These are phyloP conservation scores for Macroramphosus scolopax DNA, from an alignment of 2,797 vertebrate genomes.

Conservation along the genomic window DNA sequence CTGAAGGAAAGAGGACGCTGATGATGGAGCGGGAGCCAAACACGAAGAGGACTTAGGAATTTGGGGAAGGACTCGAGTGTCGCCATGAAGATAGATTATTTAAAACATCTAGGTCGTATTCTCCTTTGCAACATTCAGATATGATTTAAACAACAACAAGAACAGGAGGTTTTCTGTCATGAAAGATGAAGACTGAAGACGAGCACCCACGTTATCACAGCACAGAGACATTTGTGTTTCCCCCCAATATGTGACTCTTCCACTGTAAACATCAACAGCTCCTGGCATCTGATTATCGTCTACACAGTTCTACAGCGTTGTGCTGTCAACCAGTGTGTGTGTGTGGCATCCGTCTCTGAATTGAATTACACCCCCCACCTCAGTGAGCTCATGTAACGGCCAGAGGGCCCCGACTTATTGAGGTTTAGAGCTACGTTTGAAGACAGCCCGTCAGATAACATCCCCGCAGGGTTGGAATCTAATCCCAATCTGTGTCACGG, in stretches of 20 bases:
- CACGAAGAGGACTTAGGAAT: too few species aligned
- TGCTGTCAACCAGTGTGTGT: slow-evolving; percentile 19
- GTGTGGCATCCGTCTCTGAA: slow-evolving; percentile 24
- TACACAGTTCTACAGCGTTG: slow-evolving; percentile 2
- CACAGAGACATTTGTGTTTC: too few species aligned
- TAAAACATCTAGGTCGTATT: too few species aligned
- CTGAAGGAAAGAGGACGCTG: slow-evolving; percentile 64
- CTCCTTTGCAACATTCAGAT: too few species aligned
- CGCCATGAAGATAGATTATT: too few species aligned
- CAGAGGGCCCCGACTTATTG: slow-evolving; percentile 49
- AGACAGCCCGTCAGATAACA: slow-evolving; percentile 31
- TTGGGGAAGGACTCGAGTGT: too few species aligned
- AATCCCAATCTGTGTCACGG: slow-evolving; percentile 41
- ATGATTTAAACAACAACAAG: too few species aligned
- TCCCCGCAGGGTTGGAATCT: slow-evolving; percentile 53
- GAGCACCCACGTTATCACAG: too few species aligned
- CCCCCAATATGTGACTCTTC: slow-evolving; percentile 9
- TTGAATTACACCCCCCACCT: slow-evolving; percentile 44
- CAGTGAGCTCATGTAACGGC: slow-evolving; percentile 50
- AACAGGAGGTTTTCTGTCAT: too few species aligned
- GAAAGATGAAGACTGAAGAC: too few species aligned
- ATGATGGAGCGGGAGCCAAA: slow-evolving; percentile 59
- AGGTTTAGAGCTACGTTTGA: slow-evolving; percentile 46
- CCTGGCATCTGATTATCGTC: slow-evolving; percentile 17
- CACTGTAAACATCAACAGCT: slow-evolving; percentile 15